A percentile compares a stretch with the other conserved stretches of the same genome.
phyloP scores from a whole-genome alignment of 2,797 vertebrate species.

The Cichlasoma orientale region DNA sequence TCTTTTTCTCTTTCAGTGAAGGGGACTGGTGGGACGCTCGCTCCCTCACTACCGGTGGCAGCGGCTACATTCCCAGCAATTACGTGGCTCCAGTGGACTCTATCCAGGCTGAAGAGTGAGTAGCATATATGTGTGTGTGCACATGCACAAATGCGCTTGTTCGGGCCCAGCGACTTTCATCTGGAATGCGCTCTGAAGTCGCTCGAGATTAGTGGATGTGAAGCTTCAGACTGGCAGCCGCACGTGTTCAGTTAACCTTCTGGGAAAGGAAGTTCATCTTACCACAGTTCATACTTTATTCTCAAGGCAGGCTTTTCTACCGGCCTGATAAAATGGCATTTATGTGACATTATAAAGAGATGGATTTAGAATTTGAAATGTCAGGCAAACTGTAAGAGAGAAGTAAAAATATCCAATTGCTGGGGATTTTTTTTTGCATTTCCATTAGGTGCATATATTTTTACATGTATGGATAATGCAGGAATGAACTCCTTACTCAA shows the following conservation, averaged over 20 bases:
- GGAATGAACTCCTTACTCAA: too few species aligned
- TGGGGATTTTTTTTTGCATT: not conserved
- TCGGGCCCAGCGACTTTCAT: not conserved
- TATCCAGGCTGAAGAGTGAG: constrained; percentile 98
- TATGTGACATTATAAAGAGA: constrained; percentile 20
- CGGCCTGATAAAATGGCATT: constrained; percentile 23
- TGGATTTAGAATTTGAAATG: constrained; percentile 15
- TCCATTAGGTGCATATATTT: not conserved
- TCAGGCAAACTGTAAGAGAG: not conserved
- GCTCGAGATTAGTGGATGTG: not conserved
- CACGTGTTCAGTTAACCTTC: constrained; percentile 12
- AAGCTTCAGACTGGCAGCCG: not conserved
- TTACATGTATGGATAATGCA: too few species aligned
- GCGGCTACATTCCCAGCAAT: constrained; percentile 98
- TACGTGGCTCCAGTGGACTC: constrained; percentile 98
- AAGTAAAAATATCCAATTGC: not conserved
- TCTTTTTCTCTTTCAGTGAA: constrained; percentile 84
- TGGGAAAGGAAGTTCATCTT: not conserved
- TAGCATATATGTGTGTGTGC: constrained; percentile 33
- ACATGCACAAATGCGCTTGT: not conserved
- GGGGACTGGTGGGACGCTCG: constrained; percentile 99
- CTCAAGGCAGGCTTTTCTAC: not conserved
- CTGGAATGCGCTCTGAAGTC: not conserved
- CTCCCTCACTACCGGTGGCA: constrained; percentile 92
- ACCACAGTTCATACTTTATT: not conserved